Base-by-base conservation (phyloP, 1,140 invertebrate genomes). In the Phthorimaea operculella region DNA sequence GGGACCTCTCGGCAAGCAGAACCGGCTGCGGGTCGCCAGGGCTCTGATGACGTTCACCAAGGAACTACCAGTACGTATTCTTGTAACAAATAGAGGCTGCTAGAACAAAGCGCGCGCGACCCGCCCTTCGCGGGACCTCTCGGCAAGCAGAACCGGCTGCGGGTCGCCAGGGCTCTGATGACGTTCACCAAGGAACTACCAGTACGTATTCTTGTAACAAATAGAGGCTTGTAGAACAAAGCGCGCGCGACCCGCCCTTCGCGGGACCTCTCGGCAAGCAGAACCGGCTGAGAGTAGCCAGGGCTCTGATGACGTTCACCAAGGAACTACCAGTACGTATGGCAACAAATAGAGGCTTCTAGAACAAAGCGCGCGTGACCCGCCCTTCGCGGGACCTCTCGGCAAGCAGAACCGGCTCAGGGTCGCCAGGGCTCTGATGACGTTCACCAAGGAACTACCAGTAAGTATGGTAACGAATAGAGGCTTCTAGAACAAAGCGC, bases 1-100 rank as follows among this genome's bases (percentile, higher is more conserved):
- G 14, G 85, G 85, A 21, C 83, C 85, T 45, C 76, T 85, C 55
- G 85, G 74, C 52, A 86, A 86, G 54, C 83, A 84, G 59, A 86
- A 86, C 58, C 65, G 82, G 0, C 68, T 86, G 47, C 65, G 80
- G 1, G 82, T 85, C 6, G 79, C 80, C 6, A 70, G 83, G 9
- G 75, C 80, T 0, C 62, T 85, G 11, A 72, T 85, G 33, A 57
- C 64, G 33, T 71, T 70, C 60, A 56, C 72, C 6, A 52, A 61
- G 44, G 60, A 78, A 17, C 54, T 78, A 55, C 70, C 70, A 53
- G 76, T n/a, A n/a, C n/a, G n/a, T n/a, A n/a, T n/a, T 4, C 21
- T n/a, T n/a, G n/a, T n/a, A n/a, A n/a, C n/a, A n/a, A n/a, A n/a
- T n/a, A n/a, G 18, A 73, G 80, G 15, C 71, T 86, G 62, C 67